Conservation (phyloP, 1,140 invertebrate species). For the Bombus sylvicola region DNA sequence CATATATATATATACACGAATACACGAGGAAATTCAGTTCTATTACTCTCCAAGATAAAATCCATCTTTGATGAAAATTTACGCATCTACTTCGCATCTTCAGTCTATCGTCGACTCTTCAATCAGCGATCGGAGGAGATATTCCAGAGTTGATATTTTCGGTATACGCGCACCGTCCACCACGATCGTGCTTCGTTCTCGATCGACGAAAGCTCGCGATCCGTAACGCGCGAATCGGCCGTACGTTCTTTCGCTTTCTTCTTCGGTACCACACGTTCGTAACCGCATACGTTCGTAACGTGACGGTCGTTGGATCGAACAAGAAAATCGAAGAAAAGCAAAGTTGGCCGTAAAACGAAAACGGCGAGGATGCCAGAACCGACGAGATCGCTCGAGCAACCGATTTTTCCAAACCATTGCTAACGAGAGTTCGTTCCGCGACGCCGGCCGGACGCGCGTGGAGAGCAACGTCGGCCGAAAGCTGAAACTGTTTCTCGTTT, state of each 20-base stretch:
- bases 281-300: not conserved
- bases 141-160: slow-evolving; percentile 68
- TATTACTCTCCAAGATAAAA: slow-evolving; percentile 64
- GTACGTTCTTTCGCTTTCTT: not conserved
- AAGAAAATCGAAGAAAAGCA: not conserved
- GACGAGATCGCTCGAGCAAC: not conserved
- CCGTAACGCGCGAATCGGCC: not conserved
- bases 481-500: no score
- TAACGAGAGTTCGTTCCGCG: not conserved
- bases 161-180: slow-evolving; percentile 31
- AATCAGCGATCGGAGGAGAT: slow-evolving; percentile 75
- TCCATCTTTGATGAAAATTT: slow-evolving; percentile 58
- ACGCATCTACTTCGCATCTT: slow-evolving; percentile 66
- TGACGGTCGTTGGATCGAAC: not conserved
- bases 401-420: not conserved
- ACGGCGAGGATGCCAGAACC: not conserved
- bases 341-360: not conserved
- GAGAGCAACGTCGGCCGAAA: no score
- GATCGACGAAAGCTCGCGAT: not conserved
- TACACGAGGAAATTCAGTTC: slow-evolving; percentile 54
- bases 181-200: not conserved
- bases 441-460: no score
- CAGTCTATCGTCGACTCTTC: slow-evolving; percentile 82
- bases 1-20: slow-evolving; percentile 65
- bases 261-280: not conserved